Percentiles rank a stretch among this genome's conserved stretches.
phyloP scores from a whole-genome alignment of 2,797 vertebrate genomes.

The Xiphophorus birchmanni region DNA sequence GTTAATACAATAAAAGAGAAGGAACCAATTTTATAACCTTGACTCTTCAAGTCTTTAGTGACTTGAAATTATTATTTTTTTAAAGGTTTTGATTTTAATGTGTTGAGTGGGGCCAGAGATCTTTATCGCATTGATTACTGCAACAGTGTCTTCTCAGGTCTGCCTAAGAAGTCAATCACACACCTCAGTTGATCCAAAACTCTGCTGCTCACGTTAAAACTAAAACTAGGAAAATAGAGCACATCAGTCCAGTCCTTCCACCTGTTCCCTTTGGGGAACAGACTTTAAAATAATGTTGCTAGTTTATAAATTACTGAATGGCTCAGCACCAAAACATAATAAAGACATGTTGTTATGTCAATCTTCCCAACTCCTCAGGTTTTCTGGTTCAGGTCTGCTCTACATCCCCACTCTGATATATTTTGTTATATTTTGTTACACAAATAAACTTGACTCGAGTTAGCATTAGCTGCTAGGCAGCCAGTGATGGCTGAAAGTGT shows the following conservation, averaged over 20 bases:
- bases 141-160: no score
- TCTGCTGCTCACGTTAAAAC: neutral
- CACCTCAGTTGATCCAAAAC: no score
- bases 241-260: no score
- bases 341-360: no score
- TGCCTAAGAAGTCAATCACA: no score
- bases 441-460: neutral
- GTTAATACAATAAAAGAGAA: neutral
- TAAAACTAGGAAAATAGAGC: neutral
- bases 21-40: neutral
- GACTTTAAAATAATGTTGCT: neutral
- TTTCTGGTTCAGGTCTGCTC: no score
- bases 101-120: neutral
- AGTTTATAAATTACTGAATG: neutral
- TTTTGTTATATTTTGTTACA: neutral
- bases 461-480: neutral
- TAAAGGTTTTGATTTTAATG: neutral
- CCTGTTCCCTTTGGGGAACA: no score
- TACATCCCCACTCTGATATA: neutral
- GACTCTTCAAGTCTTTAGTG: neutral
- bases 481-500: neutral
- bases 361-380: no score
- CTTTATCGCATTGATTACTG: no score
- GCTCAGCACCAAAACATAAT: no score
- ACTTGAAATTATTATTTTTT: neutral